These are phyloP conservation scores for Ennomos erosarius DNA, from an alignment of 2,888 invertebrate species.

Conservation along the genomic window DNA sequence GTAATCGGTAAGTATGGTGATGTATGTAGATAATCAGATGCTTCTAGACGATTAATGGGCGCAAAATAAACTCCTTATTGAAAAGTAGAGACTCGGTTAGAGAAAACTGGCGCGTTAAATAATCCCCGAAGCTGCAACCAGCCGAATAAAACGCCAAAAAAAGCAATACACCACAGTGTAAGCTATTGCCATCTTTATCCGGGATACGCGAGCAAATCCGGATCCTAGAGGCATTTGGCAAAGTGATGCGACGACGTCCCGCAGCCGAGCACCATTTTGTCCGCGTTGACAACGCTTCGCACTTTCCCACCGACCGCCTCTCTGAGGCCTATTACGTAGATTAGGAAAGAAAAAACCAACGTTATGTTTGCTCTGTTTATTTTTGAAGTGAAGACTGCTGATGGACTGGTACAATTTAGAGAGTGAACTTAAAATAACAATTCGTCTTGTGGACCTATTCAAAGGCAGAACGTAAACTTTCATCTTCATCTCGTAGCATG, in stretches of 20 bases:
- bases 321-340: conserved; percentile 33
- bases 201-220: conserved; percentile 70
- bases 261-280: conserved; percentile 65
- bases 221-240: conserved; percentile 73
- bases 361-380: conserved; percentile 22
- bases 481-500: no score
- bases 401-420: conserved; percentile 2
- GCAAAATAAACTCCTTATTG: no score
- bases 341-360: conserved; percentile 26
- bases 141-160: background rate
- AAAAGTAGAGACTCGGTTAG: no score
- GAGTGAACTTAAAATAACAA: background rate
- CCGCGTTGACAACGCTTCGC: conserved; percentile 75
- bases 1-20: no score
- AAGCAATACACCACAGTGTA: conserved; percentile 45
- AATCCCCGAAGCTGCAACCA: background rate
- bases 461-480: no score
- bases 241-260: conserved; percentile 68
- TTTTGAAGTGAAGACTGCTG: conserved; percentile 6
- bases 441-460: no score
- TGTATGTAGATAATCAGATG: no score
- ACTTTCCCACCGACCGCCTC: conserved; percentile 59
- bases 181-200: conserved; percentile 58
- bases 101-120: no score
- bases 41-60: no score